Evolutionary conservation across 2,113 vertebrate species (phyloP), one percentile per base, ranked within the genome.

Genomic region (Pseudonaja textilis): DNA sequence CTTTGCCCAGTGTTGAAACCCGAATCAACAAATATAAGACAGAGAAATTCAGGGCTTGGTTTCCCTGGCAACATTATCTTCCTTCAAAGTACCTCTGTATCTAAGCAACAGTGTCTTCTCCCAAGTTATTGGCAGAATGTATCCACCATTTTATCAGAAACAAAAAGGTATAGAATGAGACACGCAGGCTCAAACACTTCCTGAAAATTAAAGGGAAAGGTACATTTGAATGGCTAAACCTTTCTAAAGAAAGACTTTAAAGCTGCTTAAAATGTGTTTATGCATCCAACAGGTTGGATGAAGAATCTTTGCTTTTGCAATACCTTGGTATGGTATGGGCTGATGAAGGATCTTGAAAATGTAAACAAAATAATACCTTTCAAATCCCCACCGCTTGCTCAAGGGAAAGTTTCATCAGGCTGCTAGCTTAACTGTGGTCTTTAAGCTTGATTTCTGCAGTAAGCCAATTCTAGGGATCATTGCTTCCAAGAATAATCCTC

Each of bases 51-150:
- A 93, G 89, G 93, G 94, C 91, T 95, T 90, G 91, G 96, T 97
- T 97, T 97, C 97, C 97, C 89, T 97, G 96, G 94, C 96, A 97
- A 97, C 96, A 1, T 91, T 86, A 94, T 90, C 95, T 95, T 85
- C 81, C 42, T 74, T 93, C 88, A 94, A 93, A 96, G 94, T 95
- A 93, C 93, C 94, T 89, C 0, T 14, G 94, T 96, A 94, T 92
- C 97, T 90, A 94, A 94, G 96, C 95, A 96, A 95, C 95, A 25
- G 34, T 56, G 87, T 89, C 87, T 89, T 95, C 93, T 95, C 86
- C 90, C 89, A 94, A 94, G 90, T 87, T 23, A 91, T 47, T 0
- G 0, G 55, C 47, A 92, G 81, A 93, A 45, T 93, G 92, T 93
- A 92, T 61, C 85, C 86, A 93, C 64, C 29, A 90, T 69, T 91